These are phyloP conservation scores for Ennomos fuscantarius DNA, from an alignment of 2,888 invertebrate genomes.

Conservation along the genomic window DNA sequence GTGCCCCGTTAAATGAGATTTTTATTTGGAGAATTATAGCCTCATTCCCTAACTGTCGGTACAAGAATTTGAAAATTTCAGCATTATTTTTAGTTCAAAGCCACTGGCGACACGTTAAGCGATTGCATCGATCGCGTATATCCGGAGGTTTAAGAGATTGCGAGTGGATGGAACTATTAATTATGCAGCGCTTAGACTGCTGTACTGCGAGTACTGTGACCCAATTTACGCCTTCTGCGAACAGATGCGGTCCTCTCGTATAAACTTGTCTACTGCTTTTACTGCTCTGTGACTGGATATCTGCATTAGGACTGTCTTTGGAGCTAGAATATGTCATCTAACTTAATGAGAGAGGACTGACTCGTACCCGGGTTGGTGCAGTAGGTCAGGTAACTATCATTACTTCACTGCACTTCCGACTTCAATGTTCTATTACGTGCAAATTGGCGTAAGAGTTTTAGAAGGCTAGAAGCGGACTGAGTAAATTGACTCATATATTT, in stretches of 20 bases:
- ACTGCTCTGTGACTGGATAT: constrained; percentile 29
- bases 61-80: background rate
- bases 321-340: constrained; percentile 14
- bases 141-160: constrained; percentile 57
- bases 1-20: background rate
- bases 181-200: constrained; percentile 61
- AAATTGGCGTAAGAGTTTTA: too few species aligned
- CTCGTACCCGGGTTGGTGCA: background rate
- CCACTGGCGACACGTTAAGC: constrained; percentile 49
- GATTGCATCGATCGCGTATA: constrained; percentile 50
- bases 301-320: constrained; percentile 9
- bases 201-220: constrained; percentile 52
- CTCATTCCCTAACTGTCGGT: background rate
- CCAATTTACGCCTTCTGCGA: constrained; percentile 56
- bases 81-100: constrained; percentile 23
- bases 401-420: too few species aligned
- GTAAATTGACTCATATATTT: too few species aligned
- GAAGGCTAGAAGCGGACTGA: too few species aligned
- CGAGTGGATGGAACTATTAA: constrained; percentile 63
- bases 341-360: constrained; percentile 10
- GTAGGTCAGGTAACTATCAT: too few species aligned
- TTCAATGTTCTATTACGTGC: too few species aligned
- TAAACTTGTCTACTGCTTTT: constrained; percentile 47
- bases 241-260: constrained; percentile 54
- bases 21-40: background rate